Conservation (phyloP, 2,797 vertebrate species). For the Syncerus caffer region DNA sequence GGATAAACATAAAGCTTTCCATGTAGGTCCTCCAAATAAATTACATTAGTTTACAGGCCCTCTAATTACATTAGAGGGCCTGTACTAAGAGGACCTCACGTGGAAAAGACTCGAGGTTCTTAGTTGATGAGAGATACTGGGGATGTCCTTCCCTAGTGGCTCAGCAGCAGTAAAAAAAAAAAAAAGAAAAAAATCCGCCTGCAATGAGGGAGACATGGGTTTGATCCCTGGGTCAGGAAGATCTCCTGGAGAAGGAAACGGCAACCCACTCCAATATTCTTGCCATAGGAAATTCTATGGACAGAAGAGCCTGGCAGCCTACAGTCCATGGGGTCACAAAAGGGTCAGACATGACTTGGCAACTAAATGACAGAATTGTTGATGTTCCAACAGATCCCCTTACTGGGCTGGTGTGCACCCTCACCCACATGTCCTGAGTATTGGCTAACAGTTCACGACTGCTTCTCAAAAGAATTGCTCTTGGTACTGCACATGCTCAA, state of each 20-base stretch:
- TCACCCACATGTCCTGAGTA: neutral
- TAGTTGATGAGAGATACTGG: neutral
- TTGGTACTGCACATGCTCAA: neutral
- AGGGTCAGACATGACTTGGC: accelerated
- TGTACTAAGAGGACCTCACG: neutral
- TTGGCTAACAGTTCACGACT: neutral
- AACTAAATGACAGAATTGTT: neutral
- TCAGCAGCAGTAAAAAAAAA: neutral
- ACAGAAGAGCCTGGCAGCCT: neutral
- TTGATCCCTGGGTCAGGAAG: neutral
- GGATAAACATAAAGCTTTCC: neutral
- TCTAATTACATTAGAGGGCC: too few species aligned
- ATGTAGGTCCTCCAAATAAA: neutral
- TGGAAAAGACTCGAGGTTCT: neutral
- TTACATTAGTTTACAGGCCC: neutral
- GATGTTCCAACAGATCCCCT: neutral
- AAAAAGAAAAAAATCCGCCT: neutral
- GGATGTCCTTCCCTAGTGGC: neutral
- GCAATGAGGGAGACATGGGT: neutral
- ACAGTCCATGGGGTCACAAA: neutral
- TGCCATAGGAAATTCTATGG: neutral
- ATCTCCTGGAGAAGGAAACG: neutral
- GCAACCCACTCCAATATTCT: neutral
- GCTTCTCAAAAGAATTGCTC: neutral
- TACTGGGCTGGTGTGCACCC: accelerated